A percentile compares a stretch with the other conserved stretches of the same genome.
Evolutionary conservation across 1,140 invertebrate genomes (phyloP).

Genomic region (Capitella teleta): DNA sequence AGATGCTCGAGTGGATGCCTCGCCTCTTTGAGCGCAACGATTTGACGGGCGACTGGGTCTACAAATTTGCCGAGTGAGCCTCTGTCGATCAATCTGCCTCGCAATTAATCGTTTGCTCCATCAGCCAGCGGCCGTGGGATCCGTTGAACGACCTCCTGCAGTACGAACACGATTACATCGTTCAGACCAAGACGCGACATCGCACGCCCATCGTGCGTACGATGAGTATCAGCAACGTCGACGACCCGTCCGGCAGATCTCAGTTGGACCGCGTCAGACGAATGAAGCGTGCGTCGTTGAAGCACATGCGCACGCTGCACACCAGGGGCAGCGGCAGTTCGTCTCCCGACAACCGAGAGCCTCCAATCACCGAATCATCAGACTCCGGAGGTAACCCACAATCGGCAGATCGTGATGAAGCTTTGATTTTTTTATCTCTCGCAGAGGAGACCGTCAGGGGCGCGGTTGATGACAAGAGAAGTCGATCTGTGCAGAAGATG

Average conservation of each 20-base stretch:
- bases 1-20: slow-evolving; percentile 54
- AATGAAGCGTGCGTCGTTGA: slow-evolving; percentile 11
- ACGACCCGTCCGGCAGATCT: slow-evolving; percentile 15
- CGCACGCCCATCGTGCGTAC: slow-evolving; percentile 51
- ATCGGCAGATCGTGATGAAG: neutral
- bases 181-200: slow-evolving; percentile 61
- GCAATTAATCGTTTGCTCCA: neutral
- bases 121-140: slow-evolving; percentile 62
- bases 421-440: neutral
- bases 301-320: slow-evolving; percentile 12
- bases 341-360: slow-evolving; percentile 18
- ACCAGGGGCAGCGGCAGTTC: slow-evolving; percentile 34
- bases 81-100: no score
- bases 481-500: slow-evolving; percentile 3
- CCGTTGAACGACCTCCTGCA: slow-evolving; percentile 67
- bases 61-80: slow-evolving; percentile 54
- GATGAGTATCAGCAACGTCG: slow-evolving; percentile 30
- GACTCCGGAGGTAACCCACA: slow-evolving; percentile 12
- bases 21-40: slow-evolving; percentile 60
- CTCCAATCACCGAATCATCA: slow-evolving; percentile 23
- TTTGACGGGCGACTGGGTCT: slow-evolving; percentile 59
- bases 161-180: slow-evolving; percentile 61
- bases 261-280: slow-evolving; percentile 8
- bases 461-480: neutral
- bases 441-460: neutral